Evolutionary conservation across 2,797 vertebrate genomes (phyloP).

Genomic region (Notoglanidium macrostoma): DNA sequence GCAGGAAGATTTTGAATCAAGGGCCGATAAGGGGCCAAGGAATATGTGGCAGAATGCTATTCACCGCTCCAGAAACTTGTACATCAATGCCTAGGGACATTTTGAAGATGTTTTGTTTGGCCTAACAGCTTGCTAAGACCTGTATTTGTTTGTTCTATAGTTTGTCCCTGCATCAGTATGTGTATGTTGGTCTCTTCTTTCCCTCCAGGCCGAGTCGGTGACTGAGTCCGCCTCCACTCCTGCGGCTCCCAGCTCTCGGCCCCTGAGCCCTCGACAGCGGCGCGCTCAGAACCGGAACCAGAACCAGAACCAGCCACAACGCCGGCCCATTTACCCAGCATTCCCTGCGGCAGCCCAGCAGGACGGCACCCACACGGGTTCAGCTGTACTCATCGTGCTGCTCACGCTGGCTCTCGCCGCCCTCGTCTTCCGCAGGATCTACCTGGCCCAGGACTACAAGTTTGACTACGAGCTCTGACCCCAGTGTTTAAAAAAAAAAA

Average conservation of each 20-base stretch:
- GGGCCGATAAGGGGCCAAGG: not conserved
- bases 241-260: slow-evolving; percentile 47
- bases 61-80: not conserved
- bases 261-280: slow-evolving; percentile 87
- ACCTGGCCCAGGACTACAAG: slow-evolving; percentile 89
- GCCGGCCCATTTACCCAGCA: slow-evolving; percentile 68
- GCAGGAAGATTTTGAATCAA: not conserved
- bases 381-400: slow-evolving; percentile 85
- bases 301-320: slow-evolving; percentile 60
- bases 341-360: slow-evolving; percentile 68
- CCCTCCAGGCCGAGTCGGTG: slow-evolving; percentile 55
- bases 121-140: not conserved
- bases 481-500: not conserved
- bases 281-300: slow-evolving; percentile 82
- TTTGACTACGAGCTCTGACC: slow-evolving; percentile 92
- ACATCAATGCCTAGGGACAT: not conserved
- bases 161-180: not conserved
- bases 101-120: not conserved
- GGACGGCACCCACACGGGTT: slow-evolving; percentile 79
- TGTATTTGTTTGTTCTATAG: too few species aligned
- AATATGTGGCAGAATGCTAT: not conserved
- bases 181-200: not conserved
- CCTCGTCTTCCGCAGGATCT: slow-evolving; percentile 94
- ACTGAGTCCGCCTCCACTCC: slow-evolving; percentile 60
- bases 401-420: slow-evolving; percentile 90